Percentiles rank a stretch among this genome's conserved stretches.
phyloP scores from a whole-genome alignment of 30 jellyfish, hydroid and myxozoan species.

The Aurelia sp. region DNA sequence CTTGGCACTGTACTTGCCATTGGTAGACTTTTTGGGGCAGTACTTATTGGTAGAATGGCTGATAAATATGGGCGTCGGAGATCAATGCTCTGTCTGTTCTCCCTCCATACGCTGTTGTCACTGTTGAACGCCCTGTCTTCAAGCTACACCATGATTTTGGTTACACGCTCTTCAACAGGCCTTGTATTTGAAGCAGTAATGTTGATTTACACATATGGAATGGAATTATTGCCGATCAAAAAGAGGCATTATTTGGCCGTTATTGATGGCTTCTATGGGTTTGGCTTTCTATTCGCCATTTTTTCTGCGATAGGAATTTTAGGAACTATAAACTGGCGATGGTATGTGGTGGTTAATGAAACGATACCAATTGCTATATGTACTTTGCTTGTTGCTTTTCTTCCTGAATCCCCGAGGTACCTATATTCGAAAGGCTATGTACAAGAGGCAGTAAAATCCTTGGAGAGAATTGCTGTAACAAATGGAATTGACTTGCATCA shows the following conservation, averaged over 20 bases:
- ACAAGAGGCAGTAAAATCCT: not conserved
- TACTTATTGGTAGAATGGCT: conserved; percentile 7
- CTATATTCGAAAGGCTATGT: not conserved
- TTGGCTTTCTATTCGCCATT: not conserved
- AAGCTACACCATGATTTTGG: not conserved
- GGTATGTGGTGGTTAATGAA: not conserved
- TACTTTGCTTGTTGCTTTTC: not conserved
- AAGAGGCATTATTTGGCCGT: conserved; percentile 3
- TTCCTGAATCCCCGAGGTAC: not conserved
- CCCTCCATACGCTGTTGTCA: not conserved
- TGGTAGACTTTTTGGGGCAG: not conserved
- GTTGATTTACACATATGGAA: not conserved
- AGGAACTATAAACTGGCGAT: conserved; percentile 9
- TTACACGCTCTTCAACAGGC: conserved; percentile 4
- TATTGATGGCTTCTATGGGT: not conserved
- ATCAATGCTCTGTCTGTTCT: not conserved
- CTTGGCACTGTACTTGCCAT: not conserved
- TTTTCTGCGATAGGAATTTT: not conserved
- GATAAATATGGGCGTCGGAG: conserved; percentile 21
- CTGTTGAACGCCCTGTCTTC: conserved; percentile 2
- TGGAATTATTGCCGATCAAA: conserved; percentile 17
- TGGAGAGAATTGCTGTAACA: not conserved
- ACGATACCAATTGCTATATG: not conserved
- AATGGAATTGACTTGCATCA: not conserved
- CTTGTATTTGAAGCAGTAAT: not conserved